Evolutionary conservation across 2,113 vertebrate genomes (phyloP), one percentile per base, ranked within the genome.

Genomic region (Sylvilagus bachmani): DNA sequence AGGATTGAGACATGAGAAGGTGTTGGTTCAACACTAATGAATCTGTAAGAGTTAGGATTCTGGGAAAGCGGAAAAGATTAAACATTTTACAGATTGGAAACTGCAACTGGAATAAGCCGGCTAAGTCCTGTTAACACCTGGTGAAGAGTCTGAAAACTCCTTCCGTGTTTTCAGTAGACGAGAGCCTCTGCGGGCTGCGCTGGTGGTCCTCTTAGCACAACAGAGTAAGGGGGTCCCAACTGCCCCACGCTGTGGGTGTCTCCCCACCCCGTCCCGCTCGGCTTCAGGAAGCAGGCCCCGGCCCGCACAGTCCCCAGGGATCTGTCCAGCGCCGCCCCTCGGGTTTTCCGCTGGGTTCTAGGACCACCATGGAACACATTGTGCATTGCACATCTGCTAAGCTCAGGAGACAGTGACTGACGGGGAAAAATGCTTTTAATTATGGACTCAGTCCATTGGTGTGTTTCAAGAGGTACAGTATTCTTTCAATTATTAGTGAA

Each of bases 1-100:
- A 99, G 99, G 99, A 99, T 98, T 99, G 96, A 98, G 98, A 99
- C 99, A 99, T 99, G 98, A 99, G 98, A 99, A 99, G 98, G 99
- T 99, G 99, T 98, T 98, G 98, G 98, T 99, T 99, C 98, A 98
- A 98, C 98, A 99, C 99, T 99, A 99, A 99, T 97, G 95, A 99
- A 97, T 98, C 99, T 99, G 99, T 98, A 98, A 98, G 98, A 98
- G 98, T 97, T 97, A 90, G 97, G 98, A 98, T 98, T 98, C 98
- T 96, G 97, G 98, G 97, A 99, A 98, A 97, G 97, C 98, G 97
- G 97, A 98, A 98, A 98, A 98, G 96, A 97, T 98, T 99, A 97
- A 88, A 92, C 97, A 98, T 99, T 95, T 98, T 97, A 98, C 97
- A 97, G 97, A 92, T 77, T 97, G 93, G 91, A 97, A 98, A 97